phyloP scores from a whole-genome alignment of 2,797 vertebrate genomes.

The Peromyscus aztecus region DNA sequence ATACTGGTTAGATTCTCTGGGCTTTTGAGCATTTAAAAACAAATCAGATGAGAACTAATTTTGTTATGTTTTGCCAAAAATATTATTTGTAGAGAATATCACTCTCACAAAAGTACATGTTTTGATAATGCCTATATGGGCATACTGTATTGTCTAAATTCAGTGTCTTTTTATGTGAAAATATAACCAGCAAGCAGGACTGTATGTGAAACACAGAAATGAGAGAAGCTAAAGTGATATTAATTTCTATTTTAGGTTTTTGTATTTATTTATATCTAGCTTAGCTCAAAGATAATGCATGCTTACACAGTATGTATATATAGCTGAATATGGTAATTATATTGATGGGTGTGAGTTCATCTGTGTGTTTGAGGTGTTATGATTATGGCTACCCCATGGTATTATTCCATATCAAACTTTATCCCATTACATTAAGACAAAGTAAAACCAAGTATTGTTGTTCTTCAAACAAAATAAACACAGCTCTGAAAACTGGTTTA shows the following conservation, averaged over 20 bases:
- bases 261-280: not conserved
- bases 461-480: not conserved
- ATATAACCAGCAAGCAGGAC: not conserved
- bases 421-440: not conserved
- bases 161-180: not conserved
- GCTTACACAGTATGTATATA: not conserved
- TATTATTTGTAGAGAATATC: constrained; percentile 27
- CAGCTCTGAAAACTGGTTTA: not conserved
- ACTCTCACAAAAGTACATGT: constrained; percentile 42
- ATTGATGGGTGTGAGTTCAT: not conserved
- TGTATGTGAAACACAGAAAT: not conserved
- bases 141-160: not conserved
- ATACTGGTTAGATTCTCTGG: not conserved
- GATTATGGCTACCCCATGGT: not conserved
- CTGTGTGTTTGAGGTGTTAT: not conserved
- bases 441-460: not conserved
- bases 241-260: not conserved
- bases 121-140: not conserved
- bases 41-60: constrained; percentile 33
- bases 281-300: not conserved
- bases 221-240: not conserved
- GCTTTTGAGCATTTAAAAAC: constrained; percentile 24
- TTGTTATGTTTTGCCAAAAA: constrained; percentile 50
- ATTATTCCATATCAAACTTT: not conserved
- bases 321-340: not conserved